phyloP scores from a whole-genome alignment of 2,888 invertebrate genomes.

The Sinodicranocentrus sp. region DNA sequence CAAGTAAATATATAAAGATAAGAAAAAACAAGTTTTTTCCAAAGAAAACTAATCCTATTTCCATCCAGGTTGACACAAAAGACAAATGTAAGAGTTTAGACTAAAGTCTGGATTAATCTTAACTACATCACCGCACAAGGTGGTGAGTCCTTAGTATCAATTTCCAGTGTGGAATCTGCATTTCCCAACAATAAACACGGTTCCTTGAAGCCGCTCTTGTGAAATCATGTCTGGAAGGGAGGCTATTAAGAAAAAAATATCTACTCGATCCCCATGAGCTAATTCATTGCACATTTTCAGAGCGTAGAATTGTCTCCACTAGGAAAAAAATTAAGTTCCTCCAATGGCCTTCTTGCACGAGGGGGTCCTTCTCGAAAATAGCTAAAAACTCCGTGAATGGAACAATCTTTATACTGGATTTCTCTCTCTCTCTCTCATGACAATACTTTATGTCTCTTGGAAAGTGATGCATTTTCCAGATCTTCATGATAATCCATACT shows the following conservation, averaged over 20 bases:
- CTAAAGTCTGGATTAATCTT: conserved; percentile 48
- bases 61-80: too few species aligned
- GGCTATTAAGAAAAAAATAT: too few species aligned
- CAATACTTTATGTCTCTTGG: conserved; percentile 66
- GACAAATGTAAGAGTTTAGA: too few species aligned
- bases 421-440: conserved; percentile 30
- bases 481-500: conserved; percentile 46
- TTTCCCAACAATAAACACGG: background rate
- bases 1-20: too few species aligned
- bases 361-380: conserved; percentile 44
- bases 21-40: too few species aligned
- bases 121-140: conserved; percentile 65
- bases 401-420: too few species aligned
- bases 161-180: conserved; percentile 32
- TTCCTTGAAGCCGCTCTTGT: too few species aligned
- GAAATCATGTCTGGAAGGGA: too few species aligned
- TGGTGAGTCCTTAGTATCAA: conserved; percentile 44
- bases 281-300: conserved; percentile 42
- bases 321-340: conserved; percentile 30
- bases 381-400: too few species aligned
- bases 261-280: too few species aligned
- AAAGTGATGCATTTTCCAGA: conserved; percentile 55
- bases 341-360: conserved; percentile 61
- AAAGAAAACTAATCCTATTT: too few species aligned
- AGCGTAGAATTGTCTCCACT: background rate